These are phyloP conservation scores for Chironomus riparius DNA, from an alignment of 2,888 invertebrate genomes.

Conservation along the genomic window DNA sequence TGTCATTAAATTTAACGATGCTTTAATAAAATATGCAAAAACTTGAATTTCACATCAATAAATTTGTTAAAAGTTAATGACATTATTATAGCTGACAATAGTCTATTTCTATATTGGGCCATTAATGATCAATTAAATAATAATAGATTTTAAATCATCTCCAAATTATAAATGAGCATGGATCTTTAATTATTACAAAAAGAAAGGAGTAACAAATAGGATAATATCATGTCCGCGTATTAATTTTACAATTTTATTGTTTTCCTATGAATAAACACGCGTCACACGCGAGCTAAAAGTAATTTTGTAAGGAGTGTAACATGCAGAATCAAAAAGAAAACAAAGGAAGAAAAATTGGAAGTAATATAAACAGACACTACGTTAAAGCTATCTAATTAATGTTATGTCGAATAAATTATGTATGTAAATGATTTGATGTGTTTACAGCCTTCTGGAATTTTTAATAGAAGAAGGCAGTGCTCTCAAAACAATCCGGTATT, in stretches of 20 bases:
- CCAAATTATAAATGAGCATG: too few species aligned
- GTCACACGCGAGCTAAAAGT: not conserved
- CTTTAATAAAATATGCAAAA: not conserved
- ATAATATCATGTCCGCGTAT: too few species aligned
- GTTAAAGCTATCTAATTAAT: slow-evolving; percentile 1
- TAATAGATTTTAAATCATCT: not conserved
- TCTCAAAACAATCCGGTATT: not conserved
- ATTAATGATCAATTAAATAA: not conserved
- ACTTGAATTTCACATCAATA: not conserved
- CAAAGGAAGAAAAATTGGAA: not conserved
- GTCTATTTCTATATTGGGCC: too few species aligned
- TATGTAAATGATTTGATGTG: slow-evolving; percentile 5
- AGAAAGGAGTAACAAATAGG: too few species aligned
- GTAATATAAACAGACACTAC: not conserved
- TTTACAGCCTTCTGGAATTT: not conserved
- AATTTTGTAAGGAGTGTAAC: not conserved
- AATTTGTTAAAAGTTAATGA: not conserved
- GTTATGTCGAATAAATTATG: slow-evolving; percentile 12
- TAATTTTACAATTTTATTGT: too few species aligned
- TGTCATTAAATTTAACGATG: not conserved
- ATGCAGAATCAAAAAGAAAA: not conserved
- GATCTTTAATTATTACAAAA: too few species aligned
- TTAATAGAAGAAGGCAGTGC: not conserved
- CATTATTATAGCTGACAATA: not conserved
- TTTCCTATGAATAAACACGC: not conserved